phyloP scores from a whole-genome alignment of 2,113 vertebrate genomes.

The Oryzias celebensis region DNA sequence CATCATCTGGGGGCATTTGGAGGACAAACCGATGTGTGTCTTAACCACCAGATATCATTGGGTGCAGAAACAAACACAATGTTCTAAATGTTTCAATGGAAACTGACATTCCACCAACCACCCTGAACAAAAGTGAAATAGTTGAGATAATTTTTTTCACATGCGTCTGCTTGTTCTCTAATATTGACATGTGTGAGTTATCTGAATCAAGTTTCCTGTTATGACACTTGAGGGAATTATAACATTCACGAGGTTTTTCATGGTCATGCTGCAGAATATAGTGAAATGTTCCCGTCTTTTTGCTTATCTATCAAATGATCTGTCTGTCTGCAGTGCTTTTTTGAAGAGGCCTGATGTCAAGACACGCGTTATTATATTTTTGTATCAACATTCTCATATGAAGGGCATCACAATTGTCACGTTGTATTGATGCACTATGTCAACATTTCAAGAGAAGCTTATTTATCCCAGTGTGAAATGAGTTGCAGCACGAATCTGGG shows the following conservation, averaged over 20 bases:
- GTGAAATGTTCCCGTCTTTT: background rate
- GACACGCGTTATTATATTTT: background rate
- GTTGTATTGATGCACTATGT: too few species aligned
- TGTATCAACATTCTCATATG: background rate
- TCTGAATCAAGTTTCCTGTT: constrained; percentile 27
- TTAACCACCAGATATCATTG: constrained; percentile 24
- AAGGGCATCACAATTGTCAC: too few species aligned
- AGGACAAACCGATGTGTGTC: constrained; percentile 32
- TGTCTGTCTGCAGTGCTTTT: too few species aligned
- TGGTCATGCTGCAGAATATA: background rate
- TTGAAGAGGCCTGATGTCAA: background rate
- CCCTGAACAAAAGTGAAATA: constrained; percentile 22
- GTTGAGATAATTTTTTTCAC: constrained; percentile 31
- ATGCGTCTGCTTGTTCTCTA: constrained; percentile 40
- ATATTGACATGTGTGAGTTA: constrained; percentile 47
- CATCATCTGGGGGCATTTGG: constrained; percentile 32
- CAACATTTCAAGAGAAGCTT: too few species aligned
- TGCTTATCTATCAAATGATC: too few species aligned
- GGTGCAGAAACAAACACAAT: constrained; percentile 32
- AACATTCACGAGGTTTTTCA: constrained; percentile 5
- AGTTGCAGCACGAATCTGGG: too few species aligned
- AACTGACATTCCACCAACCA: constrained; percentile 20
- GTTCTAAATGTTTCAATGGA: constrained; percentile 46
- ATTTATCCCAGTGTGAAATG: too few species aligned
- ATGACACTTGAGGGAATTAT: constrained; percentile 11